phyloP scores from a whole-genome alignment of 2,113 vertebrate species.

The Peromyscus polionotus region DNA sequence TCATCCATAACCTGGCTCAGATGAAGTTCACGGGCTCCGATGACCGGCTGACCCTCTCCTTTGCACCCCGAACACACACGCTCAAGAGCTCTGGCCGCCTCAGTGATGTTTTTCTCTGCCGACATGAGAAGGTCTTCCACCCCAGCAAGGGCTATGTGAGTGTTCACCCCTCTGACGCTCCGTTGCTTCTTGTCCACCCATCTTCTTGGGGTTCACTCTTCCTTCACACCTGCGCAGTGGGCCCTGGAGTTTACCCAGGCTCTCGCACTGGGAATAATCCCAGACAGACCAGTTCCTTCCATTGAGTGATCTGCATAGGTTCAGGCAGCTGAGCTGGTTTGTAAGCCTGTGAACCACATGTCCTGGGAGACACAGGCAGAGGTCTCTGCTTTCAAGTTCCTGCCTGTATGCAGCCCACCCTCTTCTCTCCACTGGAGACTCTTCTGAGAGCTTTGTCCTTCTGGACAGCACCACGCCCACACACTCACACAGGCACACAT shows the following conservation, averaged over 20 bases:
- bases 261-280: neutral
- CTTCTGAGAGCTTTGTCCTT: neutral
- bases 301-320: neutral
- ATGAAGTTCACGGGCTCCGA: constrained; percentile 96
- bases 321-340: neutral
- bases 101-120: constrained; percentile 92
- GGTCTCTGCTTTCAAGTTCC: constrained; percentile 28
- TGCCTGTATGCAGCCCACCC: neutral
- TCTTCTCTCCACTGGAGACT: neutral
- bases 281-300: neutral
- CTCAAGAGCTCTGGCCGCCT: constrained; percentile 91
- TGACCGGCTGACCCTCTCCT: constrained; percentile 92
- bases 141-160: constrained; percentile 96
- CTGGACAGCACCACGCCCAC: neutral
- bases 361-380: neutral
- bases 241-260: neutral
- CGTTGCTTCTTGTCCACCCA: neutral
- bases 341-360: neutral
- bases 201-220: neutral
- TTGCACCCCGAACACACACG: constrained; percentile 92
- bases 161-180: neutral
- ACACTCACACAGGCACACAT: too few species aligned
- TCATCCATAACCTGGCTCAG: constrained; percentile 99
- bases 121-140: constrained; percentile 91
- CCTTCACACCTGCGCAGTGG: neutral